phyloP scores from a whole-genome alignment of 2,888 invertebrate genomes.

The Cerastis rubricosa region DNA sequence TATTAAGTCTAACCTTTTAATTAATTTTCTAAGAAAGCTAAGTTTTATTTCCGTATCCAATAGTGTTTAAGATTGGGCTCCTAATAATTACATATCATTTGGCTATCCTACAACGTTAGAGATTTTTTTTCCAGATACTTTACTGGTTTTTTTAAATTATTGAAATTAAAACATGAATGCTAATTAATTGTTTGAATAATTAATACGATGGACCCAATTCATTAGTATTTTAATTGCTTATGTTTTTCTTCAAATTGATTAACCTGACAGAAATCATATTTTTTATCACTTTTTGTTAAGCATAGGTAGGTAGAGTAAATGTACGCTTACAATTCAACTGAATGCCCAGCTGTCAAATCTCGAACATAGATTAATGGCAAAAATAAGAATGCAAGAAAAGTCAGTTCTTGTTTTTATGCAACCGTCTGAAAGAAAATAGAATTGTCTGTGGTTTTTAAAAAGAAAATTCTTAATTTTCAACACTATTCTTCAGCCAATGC shows the following conservation, averaged over 20 bases:
- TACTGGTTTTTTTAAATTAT: background rate
- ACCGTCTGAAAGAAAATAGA: constrained; percentile 14
- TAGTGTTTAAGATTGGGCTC: no score
- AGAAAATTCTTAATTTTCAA: constrained; percentile 8
- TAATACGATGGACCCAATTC: background rate
- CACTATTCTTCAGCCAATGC: constrained; percentile 28
- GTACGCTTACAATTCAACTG: constrained; percentile 14
- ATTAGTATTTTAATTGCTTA: background rate
- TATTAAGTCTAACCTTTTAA: background rate
- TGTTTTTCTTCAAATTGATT: background rate
- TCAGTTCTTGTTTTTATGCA: constrained; percentile 13
- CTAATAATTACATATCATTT: background rate
- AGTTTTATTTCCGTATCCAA: background rate
- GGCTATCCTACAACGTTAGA: no score
- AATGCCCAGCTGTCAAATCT: constrained; percentile 38
- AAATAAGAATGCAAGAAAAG: constrained; percentile 30
- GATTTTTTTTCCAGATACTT: background rate
- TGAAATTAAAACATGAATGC: background rate
- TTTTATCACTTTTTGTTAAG: background rate
- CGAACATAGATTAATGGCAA: constrained; percentile 39
- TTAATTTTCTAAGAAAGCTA: background rate
- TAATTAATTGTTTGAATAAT: constrained; percentile 4
- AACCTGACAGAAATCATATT: background rate
- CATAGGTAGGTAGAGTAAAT: background rate
- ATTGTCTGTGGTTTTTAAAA: constrained; percentile 8